Evolutionary conservation across 2,797 vertebrate species (phyloP).

Genomic region (Somateria mollissima): DNA sequence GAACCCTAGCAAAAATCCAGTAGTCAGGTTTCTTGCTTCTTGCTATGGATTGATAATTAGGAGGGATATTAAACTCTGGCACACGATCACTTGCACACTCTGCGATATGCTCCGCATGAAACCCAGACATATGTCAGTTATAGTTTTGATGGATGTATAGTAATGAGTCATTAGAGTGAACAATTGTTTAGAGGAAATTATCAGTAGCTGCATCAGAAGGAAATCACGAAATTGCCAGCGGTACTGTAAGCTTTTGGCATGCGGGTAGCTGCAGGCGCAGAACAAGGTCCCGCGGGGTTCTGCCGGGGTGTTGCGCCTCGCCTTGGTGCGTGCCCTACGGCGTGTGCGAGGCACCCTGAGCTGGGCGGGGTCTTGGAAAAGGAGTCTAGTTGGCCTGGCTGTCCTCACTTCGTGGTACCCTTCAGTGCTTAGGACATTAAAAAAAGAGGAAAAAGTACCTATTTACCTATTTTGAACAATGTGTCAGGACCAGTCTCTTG

Average conservation of each 20-base stretch:
- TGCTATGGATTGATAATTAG: neutral
- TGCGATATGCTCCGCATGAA: neutral
- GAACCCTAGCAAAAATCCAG: neutral
- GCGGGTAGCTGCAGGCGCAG: neutral
- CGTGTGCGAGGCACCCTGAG: neutral
- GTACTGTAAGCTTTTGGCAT: neutral
- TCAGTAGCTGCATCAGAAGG: slow-evolving; percentile 1
- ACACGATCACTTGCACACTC: neutral
- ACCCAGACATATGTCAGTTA: neutral
- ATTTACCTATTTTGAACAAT: neutral
- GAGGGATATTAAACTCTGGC: neutral
- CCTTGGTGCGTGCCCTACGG: neutral
- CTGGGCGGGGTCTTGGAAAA: neutral
- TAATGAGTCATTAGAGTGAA: slow-evolving; percentile 2
- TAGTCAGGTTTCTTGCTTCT: neutral
- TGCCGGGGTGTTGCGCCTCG: neutral
- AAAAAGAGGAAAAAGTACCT: neutral
- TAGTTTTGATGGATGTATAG: neutral
- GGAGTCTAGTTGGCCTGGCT: neutral
- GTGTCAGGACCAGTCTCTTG: neutral
- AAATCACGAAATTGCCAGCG: slow-evolving; percentile 10
- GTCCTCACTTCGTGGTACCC: neutral
- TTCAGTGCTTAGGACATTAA: neutral
- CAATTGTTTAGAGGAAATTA: neutral
- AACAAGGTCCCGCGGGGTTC: neutral